Evolutionary conservation across 2,797 vertebrate genomes (phyloP).

Genomic region (Sebastes alutus): DNA sequence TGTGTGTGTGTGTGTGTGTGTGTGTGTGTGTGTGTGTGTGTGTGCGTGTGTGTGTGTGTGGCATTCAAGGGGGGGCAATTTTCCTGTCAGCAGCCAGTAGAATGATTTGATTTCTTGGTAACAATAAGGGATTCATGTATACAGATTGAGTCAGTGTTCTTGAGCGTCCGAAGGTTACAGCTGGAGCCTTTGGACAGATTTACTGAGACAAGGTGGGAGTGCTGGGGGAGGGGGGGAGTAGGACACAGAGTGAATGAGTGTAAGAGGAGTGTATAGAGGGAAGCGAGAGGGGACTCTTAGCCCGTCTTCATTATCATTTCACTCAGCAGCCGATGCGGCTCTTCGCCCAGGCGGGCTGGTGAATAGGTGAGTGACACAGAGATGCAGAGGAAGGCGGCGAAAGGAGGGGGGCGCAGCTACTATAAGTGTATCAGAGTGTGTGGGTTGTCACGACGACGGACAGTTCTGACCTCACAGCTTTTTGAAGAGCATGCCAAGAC

Average conservation of each 20-base stretch:
- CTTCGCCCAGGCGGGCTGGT: conserved; percentile 32
- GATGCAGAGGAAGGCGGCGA: neutral
- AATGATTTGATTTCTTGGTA: conserved; percentile 73
- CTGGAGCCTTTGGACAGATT: conserved; percentile 61
- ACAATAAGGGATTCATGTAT: conserved; percentile 72
- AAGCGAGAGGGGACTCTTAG: conserved; percentile 10
- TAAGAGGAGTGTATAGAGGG: neutral
- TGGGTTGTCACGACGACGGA: conserved; percentile 31
- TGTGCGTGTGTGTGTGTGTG: conserved; percentile 11
- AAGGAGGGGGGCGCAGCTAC: neutral
- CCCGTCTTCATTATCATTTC: conserved; percentile 66
- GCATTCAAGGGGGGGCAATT: conserved; percentile 63
- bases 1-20: conserved; percentile 30
- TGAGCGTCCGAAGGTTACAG: conserved; percentile 73
- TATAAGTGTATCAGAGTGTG: conserved; percentile 4
- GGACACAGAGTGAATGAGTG: neutral
- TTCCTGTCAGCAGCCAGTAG: conserved; percentile 63
- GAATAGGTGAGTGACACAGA: conserved; percentile 45
- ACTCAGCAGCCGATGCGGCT: conserved; percentile 55
- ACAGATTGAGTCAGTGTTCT: conserved; percentile 73
- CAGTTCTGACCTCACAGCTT: conserved; percentile 31
- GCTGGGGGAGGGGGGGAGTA: neutral
- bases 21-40: conserved; percentile 19
- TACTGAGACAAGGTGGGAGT: conserved; percentile 22
- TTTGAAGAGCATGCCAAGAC: conserved; percentile 22